Conservation (phyloP, 2,113 vertebrate genomes). For the Collichthys lucidus region DNA sequence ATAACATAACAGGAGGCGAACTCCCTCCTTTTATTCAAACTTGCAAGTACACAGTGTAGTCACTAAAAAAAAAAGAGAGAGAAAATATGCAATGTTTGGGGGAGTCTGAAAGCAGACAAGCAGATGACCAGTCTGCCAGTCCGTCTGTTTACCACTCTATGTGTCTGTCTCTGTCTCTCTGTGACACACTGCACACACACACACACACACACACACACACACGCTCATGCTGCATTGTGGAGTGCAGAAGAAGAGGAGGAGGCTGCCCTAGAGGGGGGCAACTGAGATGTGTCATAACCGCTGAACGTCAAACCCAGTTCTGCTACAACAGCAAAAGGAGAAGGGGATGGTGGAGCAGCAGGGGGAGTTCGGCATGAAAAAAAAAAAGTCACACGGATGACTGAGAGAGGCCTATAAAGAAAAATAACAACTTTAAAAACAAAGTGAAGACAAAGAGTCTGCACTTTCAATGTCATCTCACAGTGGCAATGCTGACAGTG, state of each 20-base stretch:
- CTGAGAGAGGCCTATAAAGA: neutral
- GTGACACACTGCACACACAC: constrained; percentile 36
- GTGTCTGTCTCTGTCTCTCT: constrained; percentile 60
- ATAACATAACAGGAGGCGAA: constrained; percentile 62
- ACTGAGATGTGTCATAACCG: constrained; percentile 71
- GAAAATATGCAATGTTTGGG: constrained; percentile 58
- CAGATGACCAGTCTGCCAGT: constrained; percentile 77
- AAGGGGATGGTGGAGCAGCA: constrained; percentile 41
- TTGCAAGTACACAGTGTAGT: constrained; percentile 62
- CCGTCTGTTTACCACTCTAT: constrained; percentile 65
- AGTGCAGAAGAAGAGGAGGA: constrained; percentile 63
- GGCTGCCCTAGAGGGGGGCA: constrained; percentile 45
- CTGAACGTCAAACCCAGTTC: constrained; percentile 65
- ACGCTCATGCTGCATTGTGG: constrained; percentile 23
- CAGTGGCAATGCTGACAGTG: neutral
- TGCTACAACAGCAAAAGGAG: constrained; percentile 51
- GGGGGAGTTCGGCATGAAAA: neutral
- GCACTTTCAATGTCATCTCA: neutral
- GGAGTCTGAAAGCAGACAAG: constrained; percentile 56
- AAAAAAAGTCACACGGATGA: constrained; percentile 17
- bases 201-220: constrained; percentile 44
- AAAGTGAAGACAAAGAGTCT: neutral
- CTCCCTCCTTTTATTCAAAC: constrained; percentile 59
- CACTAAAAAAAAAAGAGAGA: neutral
- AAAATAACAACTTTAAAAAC: too few relatives aligned